phyloP scores from a whole-genome alignment of 1,140 invertebrate species.

The Stegodyphus mimosarum region DNA sequence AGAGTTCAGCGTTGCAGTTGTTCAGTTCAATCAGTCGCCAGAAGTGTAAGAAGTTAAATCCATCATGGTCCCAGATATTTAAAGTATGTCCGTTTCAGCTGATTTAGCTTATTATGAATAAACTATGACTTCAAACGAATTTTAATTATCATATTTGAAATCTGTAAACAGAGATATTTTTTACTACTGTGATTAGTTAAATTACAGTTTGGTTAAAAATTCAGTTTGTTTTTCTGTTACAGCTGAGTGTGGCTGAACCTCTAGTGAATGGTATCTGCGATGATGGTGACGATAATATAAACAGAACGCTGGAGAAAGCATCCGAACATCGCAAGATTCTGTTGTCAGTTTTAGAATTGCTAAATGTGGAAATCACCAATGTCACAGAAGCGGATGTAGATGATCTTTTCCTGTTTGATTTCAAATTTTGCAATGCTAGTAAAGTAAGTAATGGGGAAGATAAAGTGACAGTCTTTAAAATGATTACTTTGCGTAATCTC shows the following conservation, averaged over 20 bases:
- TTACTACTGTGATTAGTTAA: too few relatives aligned
- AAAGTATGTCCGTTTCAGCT: too few relatives aligned
- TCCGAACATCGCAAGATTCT: slow-evolving; percentile 18
- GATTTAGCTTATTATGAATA: too few relatives aligned
- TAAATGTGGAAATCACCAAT: slow-evolving; percentile 22
- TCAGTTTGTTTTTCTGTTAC: not conserved
- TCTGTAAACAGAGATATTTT: too few relatives aligned
- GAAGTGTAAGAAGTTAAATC: too few relatives aligned
- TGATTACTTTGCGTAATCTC: too few relatives aligned
- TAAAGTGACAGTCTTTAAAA: too few relatives aligned
- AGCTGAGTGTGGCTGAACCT: slow-evolving; percentile 7
- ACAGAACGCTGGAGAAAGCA: not conserved
- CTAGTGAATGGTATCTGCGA: slow-evolving; percentile 3
- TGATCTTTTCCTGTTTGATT: slow-evolving; percentile 34
- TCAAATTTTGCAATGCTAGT: slow-evolving; percentile 33
- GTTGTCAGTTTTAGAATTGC: slow-evolving; percentile 5
- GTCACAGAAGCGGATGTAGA: slow-evolving; percentile 13
- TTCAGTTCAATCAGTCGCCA: too few relatives aligned
- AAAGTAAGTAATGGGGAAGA: not conserved
- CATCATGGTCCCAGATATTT: too few relatives aligned
- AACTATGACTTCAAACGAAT: too few relatives aligned
- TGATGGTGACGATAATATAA: not conserved
- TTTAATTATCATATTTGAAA: too few relatives aligned
- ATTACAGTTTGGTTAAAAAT: not conserved
- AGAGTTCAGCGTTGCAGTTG: too few relatives aligned